phyloP scores from a whole-genome alignment of 2,888 invertebrate genomes.

The Carcina quercana region DNA sequence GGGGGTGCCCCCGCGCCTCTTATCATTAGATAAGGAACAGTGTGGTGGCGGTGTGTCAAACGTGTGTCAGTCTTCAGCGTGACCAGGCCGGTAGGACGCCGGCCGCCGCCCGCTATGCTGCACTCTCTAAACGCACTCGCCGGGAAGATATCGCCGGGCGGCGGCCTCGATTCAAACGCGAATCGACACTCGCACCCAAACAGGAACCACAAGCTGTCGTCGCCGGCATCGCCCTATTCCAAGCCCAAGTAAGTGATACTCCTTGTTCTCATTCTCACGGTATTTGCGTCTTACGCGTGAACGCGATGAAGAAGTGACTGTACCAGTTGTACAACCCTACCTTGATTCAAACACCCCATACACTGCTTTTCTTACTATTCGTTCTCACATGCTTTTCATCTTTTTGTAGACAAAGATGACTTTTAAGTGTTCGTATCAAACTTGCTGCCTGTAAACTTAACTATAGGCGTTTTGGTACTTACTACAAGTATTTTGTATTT shows the following conservation, averaged over 20 bases:
- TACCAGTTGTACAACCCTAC: too few species aligned
- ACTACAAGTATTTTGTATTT: too few species aligned
- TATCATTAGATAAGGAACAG: slow-evolving; percentile 53
- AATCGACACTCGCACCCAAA: slow-evolving; percentile 76
- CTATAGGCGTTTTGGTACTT: too few species aligned
- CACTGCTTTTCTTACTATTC: too few species aligned
- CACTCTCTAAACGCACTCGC: slow-evolving; percentile 91
- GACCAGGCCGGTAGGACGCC: slow-evolving; percentile 59
- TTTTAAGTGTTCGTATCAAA: too few species aligned
- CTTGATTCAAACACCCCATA: too few species aligned
- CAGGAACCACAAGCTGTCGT: slow-evolving; percentile 62
- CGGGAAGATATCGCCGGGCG: slow-evolving; percentile 91
- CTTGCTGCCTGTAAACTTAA: too few species aligned
- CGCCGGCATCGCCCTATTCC: slow-evolving; percentile 64
- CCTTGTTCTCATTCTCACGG: not conserved
- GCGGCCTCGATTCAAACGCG: slow-evolving; percentile 80
- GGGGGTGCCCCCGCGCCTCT: slow-evolving; percentile 68
- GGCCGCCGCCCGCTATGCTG: slow-evolving; percentile 86
- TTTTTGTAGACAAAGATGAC: too few species aligned
- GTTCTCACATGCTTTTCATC: too few species aligned
- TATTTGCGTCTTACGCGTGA: too few species aligned
- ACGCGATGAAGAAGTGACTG: too few species aligned
- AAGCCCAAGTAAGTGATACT: slow-evolving; percentile 64
- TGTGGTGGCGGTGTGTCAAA: slow-evolving; percentile 44
- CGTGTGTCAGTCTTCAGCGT: slow-evolving; percentile 58